Conservation (phyloP, 2,797 vertebrate genomes). For the Orientallactaga sibirica region DNA sequence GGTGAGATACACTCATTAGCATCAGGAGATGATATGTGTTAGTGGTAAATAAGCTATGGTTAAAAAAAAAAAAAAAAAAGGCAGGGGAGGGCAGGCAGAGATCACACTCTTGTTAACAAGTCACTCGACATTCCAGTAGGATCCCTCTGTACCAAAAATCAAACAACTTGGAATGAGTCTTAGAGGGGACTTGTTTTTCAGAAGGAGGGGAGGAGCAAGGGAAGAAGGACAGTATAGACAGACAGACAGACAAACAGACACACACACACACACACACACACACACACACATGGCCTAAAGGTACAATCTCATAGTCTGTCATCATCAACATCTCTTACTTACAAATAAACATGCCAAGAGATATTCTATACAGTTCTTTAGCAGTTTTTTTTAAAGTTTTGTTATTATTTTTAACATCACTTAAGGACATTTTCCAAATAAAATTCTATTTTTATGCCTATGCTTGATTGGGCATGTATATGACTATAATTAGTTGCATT, state of each 20-base stretch:
- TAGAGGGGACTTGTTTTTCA: not conserved
- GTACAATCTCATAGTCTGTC: conserved; percentile 2
- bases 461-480: too few relatives aligned
- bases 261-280: too few relatives aligned
- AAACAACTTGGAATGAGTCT: conserved; percentile 46
- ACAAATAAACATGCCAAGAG: conserved; percentile 48
- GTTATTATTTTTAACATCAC: conserved; percentile 17
- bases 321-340: conserved; percentile 30
- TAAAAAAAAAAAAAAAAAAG: conserved; percentile 26
- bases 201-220: not conserved
- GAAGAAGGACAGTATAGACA: not conserved
- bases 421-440: conserved; percentile 32
- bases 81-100: not conserved
- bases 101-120: conserved; percentile 68
- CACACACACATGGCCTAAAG: not conserved
- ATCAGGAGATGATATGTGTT: conserved; percentile 67
- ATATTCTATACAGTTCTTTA: conserved; percentile 23
- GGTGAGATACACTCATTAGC: conserved; percentile 62
- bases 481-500: too few relatives aligned
- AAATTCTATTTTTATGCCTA: not conserved
- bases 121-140: conserved; percentile 48
- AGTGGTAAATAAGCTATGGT: conserved; percentile 69
- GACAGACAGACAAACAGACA: not conserved
- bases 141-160: conserved; percentile 13
- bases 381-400: not conserved